Evolutionary conservation across 2,888 invertebrate species (phyloP).

Genomic region (Andricus curvator): DNA sequence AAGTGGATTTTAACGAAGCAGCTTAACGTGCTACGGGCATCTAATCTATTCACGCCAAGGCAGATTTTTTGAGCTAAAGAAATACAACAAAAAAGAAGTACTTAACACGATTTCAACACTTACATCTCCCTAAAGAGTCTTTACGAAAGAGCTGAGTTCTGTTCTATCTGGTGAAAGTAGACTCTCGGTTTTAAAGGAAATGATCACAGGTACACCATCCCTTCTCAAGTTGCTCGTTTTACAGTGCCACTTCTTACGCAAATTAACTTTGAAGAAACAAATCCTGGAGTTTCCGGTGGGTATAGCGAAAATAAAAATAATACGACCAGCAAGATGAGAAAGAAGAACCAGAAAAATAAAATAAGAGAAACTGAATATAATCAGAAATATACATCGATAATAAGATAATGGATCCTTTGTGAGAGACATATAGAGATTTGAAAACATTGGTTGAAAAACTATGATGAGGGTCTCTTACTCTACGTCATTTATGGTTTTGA

Average conservation of each 20-base stretch:
- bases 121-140: neutral
- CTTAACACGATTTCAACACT: conserved; percentile 2
- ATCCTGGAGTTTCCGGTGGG: neutral
- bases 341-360: too few relatives aligned
- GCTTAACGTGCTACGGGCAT: neutral
- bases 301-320: neutral
- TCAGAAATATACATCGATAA: too few relatives aligned
- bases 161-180: neutral
- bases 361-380: too few relatives aligned
- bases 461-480: too few relatives aligned
- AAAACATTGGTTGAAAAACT: too few relatives aligned
- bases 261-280: neutral
- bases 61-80: neutral
- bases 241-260: neutral
- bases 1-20: neutral
- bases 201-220: neutral
- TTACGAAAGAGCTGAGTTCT: neutral
- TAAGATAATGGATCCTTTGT: too few relatives aligned
- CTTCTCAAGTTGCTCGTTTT: neutral
- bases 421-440: too few relatives aligned
- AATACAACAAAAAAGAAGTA: neutral
- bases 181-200: neutral
- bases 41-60: conserved; percentile 7
- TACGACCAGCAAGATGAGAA: neutral
- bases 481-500: too few relatives aligned